Evolutionary conservation across 2,888 invertebrate species (phyloP).

Genomic region (Theristus sp.): DNA sequence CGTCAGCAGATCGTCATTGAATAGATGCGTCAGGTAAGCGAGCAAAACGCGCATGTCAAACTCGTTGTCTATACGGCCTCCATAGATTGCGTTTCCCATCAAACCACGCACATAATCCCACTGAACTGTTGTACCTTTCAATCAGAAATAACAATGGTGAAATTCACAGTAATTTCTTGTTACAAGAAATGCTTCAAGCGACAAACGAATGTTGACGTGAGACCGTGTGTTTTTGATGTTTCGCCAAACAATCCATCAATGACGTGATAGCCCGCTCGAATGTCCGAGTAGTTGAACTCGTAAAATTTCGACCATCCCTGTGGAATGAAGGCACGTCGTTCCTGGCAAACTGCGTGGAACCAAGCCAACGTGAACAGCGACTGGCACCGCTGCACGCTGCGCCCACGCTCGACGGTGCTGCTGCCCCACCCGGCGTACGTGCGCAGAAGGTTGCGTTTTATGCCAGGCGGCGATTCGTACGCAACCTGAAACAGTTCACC

Average conservation of each 20-base stretch:
- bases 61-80: constrained; percentile 60
- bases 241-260: constrained; percentile 36
- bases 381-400: constrained; percentile 31
- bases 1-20: constrained; percentile 26
- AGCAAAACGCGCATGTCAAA: constrained; percentile 50
- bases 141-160: background rate
- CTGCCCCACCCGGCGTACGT: background rate
- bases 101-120: constrained; percentile 61
- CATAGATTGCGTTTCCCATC: constrained; percentile 59
- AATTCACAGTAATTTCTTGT: background rate
- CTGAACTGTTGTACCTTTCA: constrained; percentile 28
- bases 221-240: background rate
- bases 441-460: constrained; percentile 53
- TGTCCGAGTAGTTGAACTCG: constrained; percentile 64
- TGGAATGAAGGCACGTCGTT: constrained; percentile 73
- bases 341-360: constrained; percentile 66
- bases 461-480: constrained; percentile 51
- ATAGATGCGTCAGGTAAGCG: constrained; percentile 43
- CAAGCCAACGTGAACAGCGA: constrained; percentile 58
- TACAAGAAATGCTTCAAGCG: no score
- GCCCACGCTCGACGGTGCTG: constrained; percentile 12
- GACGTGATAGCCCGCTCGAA: constrained; percentile 52
- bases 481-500: constrained; percentile 17
- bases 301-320: constrained; percentile 73
- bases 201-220: no score